Percentiles rank a stretch among this genome's conserved stretches.
Evolutionary conservation across 2,113 vertebrate genomes (phyloP).

Genomic region (Boleophthalmus pectinirostris): DNA sequence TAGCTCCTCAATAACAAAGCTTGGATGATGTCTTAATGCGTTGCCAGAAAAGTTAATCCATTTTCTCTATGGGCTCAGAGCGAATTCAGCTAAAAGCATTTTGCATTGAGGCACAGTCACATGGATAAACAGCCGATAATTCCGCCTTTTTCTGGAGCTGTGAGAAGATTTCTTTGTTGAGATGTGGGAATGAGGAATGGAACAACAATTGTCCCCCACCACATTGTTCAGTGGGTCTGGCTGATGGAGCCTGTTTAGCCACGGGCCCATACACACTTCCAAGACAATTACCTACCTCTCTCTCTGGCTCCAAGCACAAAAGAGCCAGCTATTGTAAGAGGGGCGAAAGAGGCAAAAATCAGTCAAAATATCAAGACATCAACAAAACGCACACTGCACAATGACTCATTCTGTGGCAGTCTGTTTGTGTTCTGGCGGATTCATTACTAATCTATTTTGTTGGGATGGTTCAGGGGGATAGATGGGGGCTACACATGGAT

Average conservation of each 20-base stretch:
- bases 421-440: conserved; percentile 10
- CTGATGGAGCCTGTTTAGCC: conserved; percentile 48
- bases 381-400: conserved; percentile 8
- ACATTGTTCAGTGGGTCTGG: conserved; percentile 31
- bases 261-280: conserved; percentile 29
- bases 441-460: conserved; percentile 33
- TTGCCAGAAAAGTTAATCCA: conserved; percentile 8
- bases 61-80: conserved; percentile 37
- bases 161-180: conserved; percentile 41
- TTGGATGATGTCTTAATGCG: neutral
- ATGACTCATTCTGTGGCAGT: conserved; percentile 17
- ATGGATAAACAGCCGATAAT: conserved; percentile 43
- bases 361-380: conserved; percentile 40
- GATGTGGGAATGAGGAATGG: conserved; percentile 45
- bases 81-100: conserved; percentile 30
- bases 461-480: conserved; percentile 7
- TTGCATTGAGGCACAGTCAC: conserved; percentile 32
- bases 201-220: conserved; percentile 47
- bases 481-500: neutral
- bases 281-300: conserved; percentile 38
- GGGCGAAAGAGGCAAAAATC: conserved; percentile 22
- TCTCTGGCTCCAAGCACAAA: conserved; percentile 11
- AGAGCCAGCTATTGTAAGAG: conserved; percentile 18
- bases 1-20: conserved; percentile 30
- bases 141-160: conserved; percentile 14